phyloP scores from a whole-genome alignment of 2,797 vertebrate species.

The Pangasius sanitwongsei region DNA sequence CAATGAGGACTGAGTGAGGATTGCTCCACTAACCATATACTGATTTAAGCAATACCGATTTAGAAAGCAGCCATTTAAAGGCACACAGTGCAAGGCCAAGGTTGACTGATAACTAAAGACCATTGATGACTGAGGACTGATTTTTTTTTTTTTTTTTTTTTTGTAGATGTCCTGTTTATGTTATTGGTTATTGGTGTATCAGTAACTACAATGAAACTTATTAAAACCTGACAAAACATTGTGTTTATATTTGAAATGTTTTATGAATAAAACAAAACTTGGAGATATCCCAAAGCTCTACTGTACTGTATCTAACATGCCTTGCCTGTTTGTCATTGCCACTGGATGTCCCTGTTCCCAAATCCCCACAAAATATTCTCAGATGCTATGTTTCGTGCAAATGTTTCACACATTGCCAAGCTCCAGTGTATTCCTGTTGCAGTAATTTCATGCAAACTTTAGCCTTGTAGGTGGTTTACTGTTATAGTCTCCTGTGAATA shows the following conservation, averaged over 20 bases:
- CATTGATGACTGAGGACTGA: neutral
- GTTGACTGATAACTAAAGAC: constrained; percentile 21
- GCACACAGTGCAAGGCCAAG: constrained; percentile 34
- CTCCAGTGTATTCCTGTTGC: neutral
- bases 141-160: neutral
- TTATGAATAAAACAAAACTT: constrained; percentile 8
- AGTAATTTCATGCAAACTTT: constrained; percentile 10
- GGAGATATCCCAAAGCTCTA: neutral
- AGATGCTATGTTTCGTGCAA: neutral
- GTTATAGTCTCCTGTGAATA: constrained; percentile 33
- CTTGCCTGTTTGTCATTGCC: neutral
- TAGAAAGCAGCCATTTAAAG: constrained; percentile 46
- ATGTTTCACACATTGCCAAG: neutral
- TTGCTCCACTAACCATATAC: constrained; percentile 43
- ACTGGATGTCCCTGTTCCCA: constrained; percentile 31
- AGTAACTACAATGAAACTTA: neutral
- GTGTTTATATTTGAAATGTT: neutral
- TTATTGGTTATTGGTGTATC: neutral
- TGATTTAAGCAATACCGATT: constrained; percentile 46
- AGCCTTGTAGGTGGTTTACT: constrained; percentile 38
- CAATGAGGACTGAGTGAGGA: constrained; percentile 26
- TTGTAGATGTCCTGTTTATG: neutral
- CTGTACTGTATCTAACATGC: neutral
- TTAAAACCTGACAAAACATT: neutral
- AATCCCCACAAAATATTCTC: constrained; percentile 23